Conservation (phyloP, 2,888 invertebrate genomes). For the Drosophila rubida region DNA sequence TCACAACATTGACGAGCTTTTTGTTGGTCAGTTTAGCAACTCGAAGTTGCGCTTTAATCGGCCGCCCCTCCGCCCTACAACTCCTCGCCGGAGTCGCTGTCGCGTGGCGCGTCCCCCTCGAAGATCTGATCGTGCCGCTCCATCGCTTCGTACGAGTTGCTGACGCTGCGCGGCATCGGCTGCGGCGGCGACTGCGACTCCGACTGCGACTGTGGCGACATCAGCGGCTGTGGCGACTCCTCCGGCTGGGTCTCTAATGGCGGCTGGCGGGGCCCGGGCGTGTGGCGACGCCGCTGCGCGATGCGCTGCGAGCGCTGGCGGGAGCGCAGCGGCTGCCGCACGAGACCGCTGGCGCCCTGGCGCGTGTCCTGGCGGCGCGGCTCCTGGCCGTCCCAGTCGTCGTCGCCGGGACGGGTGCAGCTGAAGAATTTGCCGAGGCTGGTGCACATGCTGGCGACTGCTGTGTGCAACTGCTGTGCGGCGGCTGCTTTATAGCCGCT, state of each 20-base stretch:
- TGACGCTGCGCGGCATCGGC: not conserved
- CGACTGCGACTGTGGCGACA: no score
- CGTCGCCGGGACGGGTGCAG: slow-evolving; percentile 32
- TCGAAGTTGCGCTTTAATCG: slow-evolving; percentile 34
- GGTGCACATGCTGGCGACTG: slow-evolving; percentile 44
- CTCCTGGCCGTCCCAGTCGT: slow-evolving; percentile 5
- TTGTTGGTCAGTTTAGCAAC: no score
- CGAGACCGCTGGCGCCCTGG: no score
- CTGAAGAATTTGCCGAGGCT: slow-evolving; percentile 41
- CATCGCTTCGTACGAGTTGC: slow-evolving; percentile 46
- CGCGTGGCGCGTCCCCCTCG: no score
- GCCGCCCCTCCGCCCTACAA: no score
- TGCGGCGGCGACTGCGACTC: not conserved
- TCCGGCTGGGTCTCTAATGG: no score
- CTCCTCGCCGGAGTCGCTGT: no score
- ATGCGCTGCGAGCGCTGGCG: no score
- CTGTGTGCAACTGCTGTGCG: not conserved
- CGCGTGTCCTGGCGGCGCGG: slow-evolving; percentile 7
- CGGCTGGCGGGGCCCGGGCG: no score
- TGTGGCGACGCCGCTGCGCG: no score
- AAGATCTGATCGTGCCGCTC: slow-evolving; percentile 49
- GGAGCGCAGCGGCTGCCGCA: no score
- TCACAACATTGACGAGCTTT: slow-evolving; percentile 50
- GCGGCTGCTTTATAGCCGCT: slow-evolving; percentile 11
- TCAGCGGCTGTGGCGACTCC: no score